A percentile compares a stretch with the other conserved stretches of the same genome.
These are phyloP conservation scores for Glyptemys insculpta DNA, from an alignment of 2,797 vertebrate genomes.

Conservation along the genomic window DNA sequence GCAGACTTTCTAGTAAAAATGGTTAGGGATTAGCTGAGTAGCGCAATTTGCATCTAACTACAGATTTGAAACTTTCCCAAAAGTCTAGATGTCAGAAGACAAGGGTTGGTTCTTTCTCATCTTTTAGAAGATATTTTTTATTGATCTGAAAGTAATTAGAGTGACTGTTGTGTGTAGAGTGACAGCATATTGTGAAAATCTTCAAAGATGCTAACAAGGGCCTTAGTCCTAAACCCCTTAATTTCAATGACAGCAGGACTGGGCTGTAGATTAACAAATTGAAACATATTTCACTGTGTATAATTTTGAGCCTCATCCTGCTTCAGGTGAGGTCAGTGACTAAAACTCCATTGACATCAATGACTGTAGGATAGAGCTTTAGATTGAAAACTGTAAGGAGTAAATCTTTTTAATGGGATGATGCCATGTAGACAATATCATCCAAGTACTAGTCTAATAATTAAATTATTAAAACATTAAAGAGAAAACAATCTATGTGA, in stretches of 20 bases:
- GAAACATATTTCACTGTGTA: neutral
- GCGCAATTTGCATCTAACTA: neutral
- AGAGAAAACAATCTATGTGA: neutral
- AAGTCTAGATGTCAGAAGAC: neutral
- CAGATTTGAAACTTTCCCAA: neutral
- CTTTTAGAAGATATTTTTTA: neutral
- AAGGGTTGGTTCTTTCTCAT: neutral
- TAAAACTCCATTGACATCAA: neutral
- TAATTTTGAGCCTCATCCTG: neutral
- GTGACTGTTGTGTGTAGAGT: neutral
- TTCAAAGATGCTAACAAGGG: neutral
- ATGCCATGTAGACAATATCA: neutral
- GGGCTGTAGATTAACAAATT: neutral
- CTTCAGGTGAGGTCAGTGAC: neutral
- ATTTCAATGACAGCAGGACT: neutral
- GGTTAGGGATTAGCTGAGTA: neutral
- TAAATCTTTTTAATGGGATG: neutral
- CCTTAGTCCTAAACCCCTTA: neutral
- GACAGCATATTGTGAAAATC: fast-evolving
- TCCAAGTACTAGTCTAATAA: neutral
- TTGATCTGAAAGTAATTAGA: neutral
- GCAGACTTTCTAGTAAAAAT: neutral
- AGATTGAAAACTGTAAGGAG: neutral
- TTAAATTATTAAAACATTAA: conserved; percentile 16
- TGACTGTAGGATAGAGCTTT: neutral